Base-by-base conservation (phyloP, 2,888 invertebrate species). In the Cosmorhoe ocellata region DNA sequence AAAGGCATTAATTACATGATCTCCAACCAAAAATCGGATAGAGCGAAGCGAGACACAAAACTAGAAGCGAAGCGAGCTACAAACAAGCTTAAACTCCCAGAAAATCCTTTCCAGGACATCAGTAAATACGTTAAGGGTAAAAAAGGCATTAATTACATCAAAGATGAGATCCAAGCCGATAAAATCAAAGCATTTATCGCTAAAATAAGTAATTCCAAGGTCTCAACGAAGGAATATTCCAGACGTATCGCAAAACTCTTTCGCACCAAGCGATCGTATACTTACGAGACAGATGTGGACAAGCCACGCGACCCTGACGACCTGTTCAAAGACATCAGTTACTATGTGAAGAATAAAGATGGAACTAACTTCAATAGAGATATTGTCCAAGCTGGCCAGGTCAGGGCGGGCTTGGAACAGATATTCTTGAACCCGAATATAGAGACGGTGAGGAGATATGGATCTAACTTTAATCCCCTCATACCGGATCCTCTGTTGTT, bases 381-480 rank as follows among this genome's bases (percentile, higher is more conserved):
- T 47, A 13, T 67, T 1, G 37, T 56, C 0, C 78, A 81, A 44
- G 80, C 79, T 0, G 74, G 59, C 0, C 65, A 64, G 22, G 67
- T 78, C 0, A 58, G 82, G 6, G 45, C 68, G 0, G 75, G 73
- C 0, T 48, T 87, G 26, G 66, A 79, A 27, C 66, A 64, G 8
- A 58, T 71, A 0, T 81, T 74, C 30, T 10, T 34, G 8, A 73
- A 73, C 13, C 77, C 66, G 9, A 78, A 81, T 54, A 77, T 83
- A 2, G 69, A 72, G 9, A 69, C 78, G 0, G 69, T 84, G 0
- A 58, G 73, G 0, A 51, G 76, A 1, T 87, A 70, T 41, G 86
- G 84, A 0, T 47, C 84, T 0, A 85, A 85, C 24, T 81, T 72
- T 42, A 83, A 80, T n/a, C 83, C 84, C 0, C 51, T 67, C 0